These are phyloP conservation scores for Caenorhabditis sp. DNA, from an alignment of 2,888 invertebrate species.

Conservation along the genomic window DNA sequence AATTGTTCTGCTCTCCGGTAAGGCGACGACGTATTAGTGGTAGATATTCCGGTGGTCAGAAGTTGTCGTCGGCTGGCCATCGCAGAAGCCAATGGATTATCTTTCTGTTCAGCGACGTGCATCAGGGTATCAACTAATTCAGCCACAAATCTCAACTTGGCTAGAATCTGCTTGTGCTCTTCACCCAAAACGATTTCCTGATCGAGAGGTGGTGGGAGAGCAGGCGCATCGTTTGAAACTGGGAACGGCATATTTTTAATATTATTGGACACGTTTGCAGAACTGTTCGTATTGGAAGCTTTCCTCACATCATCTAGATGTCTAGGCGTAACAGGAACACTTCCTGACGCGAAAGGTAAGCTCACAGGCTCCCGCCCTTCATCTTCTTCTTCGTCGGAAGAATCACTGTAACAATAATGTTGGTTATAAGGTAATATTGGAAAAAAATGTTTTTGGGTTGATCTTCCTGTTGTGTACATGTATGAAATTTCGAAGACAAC, in stretches of 20 bases:
- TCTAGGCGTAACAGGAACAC: too few relatives aligned
- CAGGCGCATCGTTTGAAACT: constrained; percentile 49
- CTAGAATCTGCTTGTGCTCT: constrained; percentile 82
- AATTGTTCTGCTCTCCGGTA: constrained; percentile 86
- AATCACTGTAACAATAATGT: constrained; percentile 53
- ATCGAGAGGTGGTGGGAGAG: constrained; percentile 87
- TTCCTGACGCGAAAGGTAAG: constrained; percentile 62
- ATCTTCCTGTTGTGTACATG: too few relatives aligned
- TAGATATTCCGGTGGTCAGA: constrained; percentile 19
- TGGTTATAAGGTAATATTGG: neutral
- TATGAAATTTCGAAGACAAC: too few relatives aligned
- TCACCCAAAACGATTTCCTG: constrained; percentile 94
- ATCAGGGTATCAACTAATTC: constrained; percentile 95
- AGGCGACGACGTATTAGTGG: constrained; percentile 70
- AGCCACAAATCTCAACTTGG: constrained; percentile 95
- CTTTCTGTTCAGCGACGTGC: constrained; percentile 83
- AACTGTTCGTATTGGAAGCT: neutral
- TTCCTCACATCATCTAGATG: neutral
- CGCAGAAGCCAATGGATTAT: constrained; percentile 79
- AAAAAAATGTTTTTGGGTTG: neutral
- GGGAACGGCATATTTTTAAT: neutral
- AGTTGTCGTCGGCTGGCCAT: constrained; percentile 50
- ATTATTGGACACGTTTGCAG: neutral
- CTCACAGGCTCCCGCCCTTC: constrained; percentile 64
- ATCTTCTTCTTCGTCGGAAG: constrained; percentile 66